These are phyloP conservation scores for Columba livia DNA, from an alignment of 2,113 vertebrate genomes.

Conservation along the genomic window DNA sequence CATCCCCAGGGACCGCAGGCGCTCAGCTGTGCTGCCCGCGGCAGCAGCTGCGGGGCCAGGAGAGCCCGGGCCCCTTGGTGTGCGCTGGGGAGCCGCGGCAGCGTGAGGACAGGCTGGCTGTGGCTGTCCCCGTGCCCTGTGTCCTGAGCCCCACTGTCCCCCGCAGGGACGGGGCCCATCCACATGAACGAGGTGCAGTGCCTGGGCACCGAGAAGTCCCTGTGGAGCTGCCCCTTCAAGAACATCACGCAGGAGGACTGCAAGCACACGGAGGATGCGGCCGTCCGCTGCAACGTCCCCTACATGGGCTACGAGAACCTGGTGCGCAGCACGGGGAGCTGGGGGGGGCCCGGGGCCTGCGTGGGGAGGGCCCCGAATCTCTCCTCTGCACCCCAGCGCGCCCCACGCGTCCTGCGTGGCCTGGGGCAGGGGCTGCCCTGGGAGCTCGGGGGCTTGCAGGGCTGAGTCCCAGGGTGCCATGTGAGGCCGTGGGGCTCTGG, in stretches of 20 bases:
- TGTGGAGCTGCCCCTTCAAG: constrained; percentile 88
- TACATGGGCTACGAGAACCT: constrained; percentile 88
- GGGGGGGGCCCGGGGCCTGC: not conserved
- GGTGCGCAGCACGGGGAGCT: constrained; percentile 64
- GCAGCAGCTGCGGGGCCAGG: not conserved
- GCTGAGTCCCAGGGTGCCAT: not conserved
- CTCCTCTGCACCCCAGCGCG: not conserved
- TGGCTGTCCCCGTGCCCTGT: not conserved
- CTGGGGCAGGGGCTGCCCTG: not conserved
- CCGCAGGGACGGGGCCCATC: constrained; percentile 88
- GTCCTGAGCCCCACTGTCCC: not conserved
- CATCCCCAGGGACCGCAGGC: rapidly evolving
- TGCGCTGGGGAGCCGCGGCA: rapidly evolving
- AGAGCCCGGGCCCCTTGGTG: rapidly evolving
- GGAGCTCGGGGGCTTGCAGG: not conserved
- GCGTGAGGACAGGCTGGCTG: not conserved
- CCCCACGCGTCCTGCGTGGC: not conserved
- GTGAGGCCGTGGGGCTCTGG: not conserved
- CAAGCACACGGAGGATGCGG: constrained; percentile 87
- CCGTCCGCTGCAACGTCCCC: constrained; percentile 87
- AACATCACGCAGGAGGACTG: constrained; percentile 93
- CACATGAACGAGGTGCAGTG: constrained; percentile 94
- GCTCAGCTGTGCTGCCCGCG: rapidly evolving
- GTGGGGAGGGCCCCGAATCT: too few relatives aligned
- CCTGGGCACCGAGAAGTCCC: constrained; percentile 82